Conservation (phyloP, 2,888 invertebrate genomes). For the Pimpla rufipes region DNA sequence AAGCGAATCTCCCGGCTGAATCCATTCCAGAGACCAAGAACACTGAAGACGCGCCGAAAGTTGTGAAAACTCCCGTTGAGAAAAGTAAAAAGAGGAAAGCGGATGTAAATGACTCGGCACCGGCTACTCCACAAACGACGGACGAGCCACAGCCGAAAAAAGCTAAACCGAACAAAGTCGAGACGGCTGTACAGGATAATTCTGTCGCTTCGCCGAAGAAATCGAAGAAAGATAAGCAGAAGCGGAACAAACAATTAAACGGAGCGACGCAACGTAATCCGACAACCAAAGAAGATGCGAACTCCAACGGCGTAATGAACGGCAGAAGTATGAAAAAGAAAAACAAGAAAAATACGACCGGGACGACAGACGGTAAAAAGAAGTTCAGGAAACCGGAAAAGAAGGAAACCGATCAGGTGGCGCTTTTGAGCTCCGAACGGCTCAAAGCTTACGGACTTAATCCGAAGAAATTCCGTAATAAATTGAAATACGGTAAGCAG, state of each 20-base stretch:
- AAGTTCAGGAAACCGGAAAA: slow-evolving; percentile 64
- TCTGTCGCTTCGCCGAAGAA: slow-evolving; percentile 66
- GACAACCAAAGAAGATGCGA: slow-evolving; percentile 59
- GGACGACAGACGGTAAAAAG: slow-evolving; percentile 47
- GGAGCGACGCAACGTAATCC: slow-evolving; percentile 54
- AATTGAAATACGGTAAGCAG: slow-evolving; percentile 89
- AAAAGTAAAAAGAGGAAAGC: slow-evolving; percentile 50
- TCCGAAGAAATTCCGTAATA: slow-evolving; percentile 94
- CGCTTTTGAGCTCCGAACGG: slow-evolving; percentile 89
- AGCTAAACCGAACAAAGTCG: background rate
- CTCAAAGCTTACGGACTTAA: slow-evolving; percentile 96
- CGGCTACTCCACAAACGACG: slow-evolving; percentile 6
- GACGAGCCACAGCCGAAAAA: slow-evolving; percentile 45
- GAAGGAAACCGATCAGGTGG: slow-evolving; percentile 70
- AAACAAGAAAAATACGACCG: slow-evolving; percentile 67
- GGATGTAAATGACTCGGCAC: background rate
- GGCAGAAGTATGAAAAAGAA: slow-evolving; percentile 68
- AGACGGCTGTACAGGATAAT: slow-evolving; percentile 31
- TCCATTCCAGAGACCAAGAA: background rate
- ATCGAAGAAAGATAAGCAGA: slow-evolving; percentile 76
- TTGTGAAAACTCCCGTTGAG: background rate
- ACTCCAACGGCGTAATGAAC: slow-evolving; percentile 50
- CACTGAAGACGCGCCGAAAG: background rate
- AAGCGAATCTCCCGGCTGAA: background rate
- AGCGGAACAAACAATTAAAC: slow-evolving; percentile 71